A percentile compares a stretch with the other conserved stretches of the same genome.
Evolutionary conservation across 2,888 invertebrate species (phyloP).

Genomic region (Drosophila engyochracea): DNA sequence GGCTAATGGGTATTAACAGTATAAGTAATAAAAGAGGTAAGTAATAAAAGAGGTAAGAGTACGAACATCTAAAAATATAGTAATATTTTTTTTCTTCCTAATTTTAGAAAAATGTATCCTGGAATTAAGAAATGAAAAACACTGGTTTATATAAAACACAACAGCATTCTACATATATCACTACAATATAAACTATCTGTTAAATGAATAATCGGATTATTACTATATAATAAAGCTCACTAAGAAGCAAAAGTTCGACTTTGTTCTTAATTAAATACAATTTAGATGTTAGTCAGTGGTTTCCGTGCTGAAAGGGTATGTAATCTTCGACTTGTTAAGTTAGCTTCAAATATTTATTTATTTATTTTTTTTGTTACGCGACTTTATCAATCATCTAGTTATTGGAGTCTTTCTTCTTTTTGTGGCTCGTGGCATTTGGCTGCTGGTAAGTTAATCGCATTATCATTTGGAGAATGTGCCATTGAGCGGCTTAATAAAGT

Average conservation of each 20-base stretch:
- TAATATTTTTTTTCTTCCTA: background rate
- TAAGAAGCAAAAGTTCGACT: background rate
- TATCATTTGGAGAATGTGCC: background rate
- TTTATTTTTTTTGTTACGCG: background rate
- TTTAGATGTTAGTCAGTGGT: background rate
- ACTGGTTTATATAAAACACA: too few species aligned
- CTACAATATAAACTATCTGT: background rate
- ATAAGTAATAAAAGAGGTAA: background rate
- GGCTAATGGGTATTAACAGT: background rate
- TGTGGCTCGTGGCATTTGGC: background rate
- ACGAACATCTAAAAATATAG: background rate
- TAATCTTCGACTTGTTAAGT: background rate
- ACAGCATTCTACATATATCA: background rate
- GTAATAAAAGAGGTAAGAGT: background rate
- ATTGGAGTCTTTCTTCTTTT: background rate
- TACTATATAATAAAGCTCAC: background rate
- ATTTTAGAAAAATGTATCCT: background rate
- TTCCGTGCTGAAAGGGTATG: background rate
- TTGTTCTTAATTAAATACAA: background rate
- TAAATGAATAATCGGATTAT: background rate
- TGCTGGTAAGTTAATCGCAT: conserved; percentile 17
- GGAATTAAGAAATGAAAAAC: background rate
- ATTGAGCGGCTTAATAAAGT: conserved; percentile 9
- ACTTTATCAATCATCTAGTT: conserved; percentile 12
- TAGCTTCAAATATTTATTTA: background rate